These are phyloP conservation scores for Trileptium ribeirensis DNA, from an alignment of 2,888 invertebrate species.

Conservation along the genomic window DNA sequence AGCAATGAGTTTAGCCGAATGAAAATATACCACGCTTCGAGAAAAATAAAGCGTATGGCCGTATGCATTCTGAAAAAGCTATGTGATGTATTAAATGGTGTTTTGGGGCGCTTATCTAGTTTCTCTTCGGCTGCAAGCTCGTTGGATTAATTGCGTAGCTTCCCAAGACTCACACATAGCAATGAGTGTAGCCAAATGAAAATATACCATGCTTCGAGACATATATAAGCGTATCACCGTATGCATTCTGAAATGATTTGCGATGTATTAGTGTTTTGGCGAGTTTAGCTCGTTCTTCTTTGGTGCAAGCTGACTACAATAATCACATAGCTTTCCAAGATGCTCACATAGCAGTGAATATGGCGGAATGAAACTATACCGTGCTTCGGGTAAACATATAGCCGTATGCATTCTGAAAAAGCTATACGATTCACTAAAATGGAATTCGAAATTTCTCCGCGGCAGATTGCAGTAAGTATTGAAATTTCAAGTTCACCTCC, in stretches of 20 bases:
- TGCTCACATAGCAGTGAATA: conserved; percentile 89
- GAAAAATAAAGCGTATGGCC: conserved; percentile 76
- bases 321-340: conserved; percentile 63
- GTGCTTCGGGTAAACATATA: conserved; percentile 82
- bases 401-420: neutral
- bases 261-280: no score
- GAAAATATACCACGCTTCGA: conserved; percentile 94
- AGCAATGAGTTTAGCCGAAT: conserved; percentile 86
- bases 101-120: neutral
- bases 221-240: conserved; percentile 79
- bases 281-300: no score
- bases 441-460: neutral
- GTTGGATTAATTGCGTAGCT: conserved; percentile 57
- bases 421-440: no score
- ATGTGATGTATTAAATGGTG: no score
- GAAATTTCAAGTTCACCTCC: no score
- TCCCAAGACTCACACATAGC: conserved; percentile 77
- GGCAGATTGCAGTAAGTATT: no score
- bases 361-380: conserved; percentile 90
- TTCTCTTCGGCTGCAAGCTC: neutral
- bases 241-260: no score
- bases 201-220: conserved; percentile 94
- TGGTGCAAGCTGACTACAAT: neutral
- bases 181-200: conserved; percentile 90
- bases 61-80: conserved; percentile 1